Percentiles rank a stretch among this genome's conserved stretches.
phyloP scores from a whole-genome alignment of 1,140 invertebrate species.

The Adelges cooleyi region DNA sequence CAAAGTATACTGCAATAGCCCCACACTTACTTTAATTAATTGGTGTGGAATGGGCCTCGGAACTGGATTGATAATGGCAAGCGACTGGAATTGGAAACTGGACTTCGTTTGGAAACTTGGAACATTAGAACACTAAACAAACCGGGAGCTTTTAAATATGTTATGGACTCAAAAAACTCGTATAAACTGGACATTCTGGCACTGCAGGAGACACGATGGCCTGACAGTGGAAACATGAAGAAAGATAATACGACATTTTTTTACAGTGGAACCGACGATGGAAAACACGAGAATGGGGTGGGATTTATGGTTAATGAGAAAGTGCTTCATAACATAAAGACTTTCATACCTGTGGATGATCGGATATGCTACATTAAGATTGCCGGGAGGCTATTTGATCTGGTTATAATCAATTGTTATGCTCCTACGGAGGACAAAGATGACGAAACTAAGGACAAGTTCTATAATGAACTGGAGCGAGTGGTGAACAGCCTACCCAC shows the following conservation, averaged over 20 bases:
- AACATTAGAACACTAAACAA: slow-evolving; percentile 28
- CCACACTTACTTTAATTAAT: no score
- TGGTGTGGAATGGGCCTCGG: slow-evolving; percentile 1
- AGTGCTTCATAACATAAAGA: neutral
- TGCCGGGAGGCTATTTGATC: slow-evolving; percentile 10
- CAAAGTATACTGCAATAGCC: no score
- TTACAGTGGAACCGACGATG: slow-evolving; percentile 18
- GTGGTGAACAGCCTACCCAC: slow-evolving; percentile 1
- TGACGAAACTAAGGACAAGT: slow-evolving; percentile 25
- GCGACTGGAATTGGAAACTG: neutral
- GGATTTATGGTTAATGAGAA: slow-evolving; percentile 4
- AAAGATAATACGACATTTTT: neutral
- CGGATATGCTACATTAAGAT: slow-evolving; percentile 1
- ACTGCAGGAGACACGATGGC: slow-evolving; percentile 30
- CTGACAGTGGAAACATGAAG: slow-evolving; percentile 5
- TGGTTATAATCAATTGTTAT: slow-evolving; percentile 18
- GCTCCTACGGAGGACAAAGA: slow-evolving; percentile 15
- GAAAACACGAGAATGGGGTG: neutral
- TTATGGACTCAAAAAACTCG: slow-evolving; percentile 22
- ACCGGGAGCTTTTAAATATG: slow-evolving; percentile 18
- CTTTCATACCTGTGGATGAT: neutral
- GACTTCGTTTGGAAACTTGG: slow-evolving; percentile 30
- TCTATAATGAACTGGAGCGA: slow-evolving; percentile 18
- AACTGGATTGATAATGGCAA: neutral
- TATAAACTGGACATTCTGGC: slow-evolving; percentile 31